Base-by-base conservation (phyloP, 1,140 invertebrate genomes). In the Drosophila rufa region DNA sequence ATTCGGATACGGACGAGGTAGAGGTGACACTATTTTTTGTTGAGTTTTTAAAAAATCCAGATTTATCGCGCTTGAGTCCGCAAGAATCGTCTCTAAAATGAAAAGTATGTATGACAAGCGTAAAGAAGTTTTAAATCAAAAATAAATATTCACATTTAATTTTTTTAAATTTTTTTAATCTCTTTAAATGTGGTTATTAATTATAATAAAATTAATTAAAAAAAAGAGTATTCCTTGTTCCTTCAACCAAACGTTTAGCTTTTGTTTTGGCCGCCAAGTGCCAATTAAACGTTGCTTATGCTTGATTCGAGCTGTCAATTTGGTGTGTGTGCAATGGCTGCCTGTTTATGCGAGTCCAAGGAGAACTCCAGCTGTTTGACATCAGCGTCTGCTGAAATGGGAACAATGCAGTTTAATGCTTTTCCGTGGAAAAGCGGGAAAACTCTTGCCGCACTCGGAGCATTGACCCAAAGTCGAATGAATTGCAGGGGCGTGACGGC, bases 261-360 rank as follows among this genome's bases (percentile, higher is more conserved):
- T 47, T 50, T 81, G 51, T 62, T 60, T 61, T 59, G 46, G 25
- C 42, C 57, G 42, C 66, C 53, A 62, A 80, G 70, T 84, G 81
- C 77, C 81, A 84, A 84, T 84, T 84, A 77, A 84, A 80, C 53
- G 73, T 80, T 84, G 71, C 81, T 84, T 84, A 77, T 84, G 81
- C 75, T 76, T 75, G 73, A 84, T 84, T 80, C 75, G 79, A 47
- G 71, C 81, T 84, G 81, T 84, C 81, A 84, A 82, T 82, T 76
- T 42, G 11, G 65, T 48, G 59, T 55, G 62, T 74, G 67, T 73
- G 80, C 66, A 80, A 77, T 82, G 73, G 60, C 64, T 70, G 65
- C 11, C 47, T 64, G 70, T 75, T 74, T 56, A 53, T 66, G 79
- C 70, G 38, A 46, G 55, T 73, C 57, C 42, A 64, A 71, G 45